Evolutionary conservation across 2,797 vertebrate species (phyloP).

Genomic region (Cryptoprocta ferox): DNA sequence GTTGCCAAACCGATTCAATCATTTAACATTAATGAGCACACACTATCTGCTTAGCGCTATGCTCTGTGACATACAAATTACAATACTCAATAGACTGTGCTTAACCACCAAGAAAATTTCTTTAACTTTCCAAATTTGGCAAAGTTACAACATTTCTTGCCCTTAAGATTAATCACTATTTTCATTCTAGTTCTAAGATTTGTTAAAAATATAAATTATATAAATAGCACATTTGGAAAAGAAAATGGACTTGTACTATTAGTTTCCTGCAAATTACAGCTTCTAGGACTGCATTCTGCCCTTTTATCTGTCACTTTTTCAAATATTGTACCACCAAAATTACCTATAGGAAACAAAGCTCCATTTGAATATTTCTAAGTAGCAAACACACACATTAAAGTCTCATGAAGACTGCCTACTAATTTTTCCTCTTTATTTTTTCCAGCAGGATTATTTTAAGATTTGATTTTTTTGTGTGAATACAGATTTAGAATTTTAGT

Average conservation of each 20-base stretch:
- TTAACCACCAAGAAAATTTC: constrained; percentile 30
- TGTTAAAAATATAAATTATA: constrained; percentile 79
- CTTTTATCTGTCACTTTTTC: constrained; percentile 45
- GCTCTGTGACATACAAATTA: not conserved
- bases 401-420: not conserved
- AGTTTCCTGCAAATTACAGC: constrained; percentile 61
- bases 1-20: not conserved
- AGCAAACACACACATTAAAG: constrained; percentile 62
- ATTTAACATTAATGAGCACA: not conserved
- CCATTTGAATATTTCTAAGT: constrained; percentile 44
- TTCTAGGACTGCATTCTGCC: constrained; percentile 48
- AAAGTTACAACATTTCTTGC: constrained; percentile 32
- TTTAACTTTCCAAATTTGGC: constrained; percentile 53
- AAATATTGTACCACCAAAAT: constrained; percentile 51
- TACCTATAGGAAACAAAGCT: constrained; percentile 57
- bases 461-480: not conserved
- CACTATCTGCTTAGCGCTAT: not conserved
- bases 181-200: constrained; percentile 63
- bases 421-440: constrained; percentile 38
- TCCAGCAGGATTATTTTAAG: constrained; percentile 60
- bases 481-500: constrained; percentile 14
- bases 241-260: constrained; percentile 69
- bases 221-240: constrained; percentile 75
- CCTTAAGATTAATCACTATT: constrained; percentile 80
- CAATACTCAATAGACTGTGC: not conserved